These are phyloP conservation scores for Cyclophora albipunctata DNA, from an alignment of 2,888 invertebrate genomes.

Conservation along the genomic window DNA sequence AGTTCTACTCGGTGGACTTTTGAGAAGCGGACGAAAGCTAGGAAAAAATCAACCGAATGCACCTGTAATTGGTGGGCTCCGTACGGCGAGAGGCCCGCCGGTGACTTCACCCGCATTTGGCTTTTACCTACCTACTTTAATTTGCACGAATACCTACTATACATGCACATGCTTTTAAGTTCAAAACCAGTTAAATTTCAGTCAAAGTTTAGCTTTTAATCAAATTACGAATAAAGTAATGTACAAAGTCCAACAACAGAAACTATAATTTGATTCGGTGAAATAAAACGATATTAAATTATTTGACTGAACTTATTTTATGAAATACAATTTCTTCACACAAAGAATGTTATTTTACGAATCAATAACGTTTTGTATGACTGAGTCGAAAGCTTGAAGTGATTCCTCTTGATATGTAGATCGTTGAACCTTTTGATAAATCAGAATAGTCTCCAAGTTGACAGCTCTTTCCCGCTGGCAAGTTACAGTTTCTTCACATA, in stretches of 20 bases:
- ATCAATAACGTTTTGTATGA: slow-evolving; percentile 41
- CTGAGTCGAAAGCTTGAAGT: slow-evolving; percentile 18
- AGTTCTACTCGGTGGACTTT: no score
- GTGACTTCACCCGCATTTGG: slow-evolving; percentile 14
- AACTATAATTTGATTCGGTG: no score
- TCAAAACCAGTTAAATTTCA: no score
- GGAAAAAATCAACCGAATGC: slow-evolving; percentile 33
- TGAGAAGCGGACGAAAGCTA: slow-evolving; percentile 9
- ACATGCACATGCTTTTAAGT: no score
- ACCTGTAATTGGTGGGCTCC: slow-evolving; percentile 44
- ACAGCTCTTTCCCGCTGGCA: slow-evolving; percentile 16
- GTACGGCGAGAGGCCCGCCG: slow-evolving; percentile 17
- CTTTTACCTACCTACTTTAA: slow-evolving; percentile 5
- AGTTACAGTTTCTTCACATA: slow-evolving; percentile 19
- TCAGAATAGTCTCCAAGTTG: slow-evolving; percentile 41
- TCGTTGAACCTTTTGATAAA: slow-evolving; percentile 34
- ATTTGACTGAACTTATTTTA: slow-evolving; percentile 7
- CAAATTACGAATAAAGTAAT: no score
- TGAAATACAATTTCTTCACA: no score
- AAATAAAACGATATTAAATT: slow-evolving; percentile 10
- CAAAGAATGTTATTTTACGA: slow-evolving; percentile 15
- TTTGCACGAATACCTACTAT: no score
- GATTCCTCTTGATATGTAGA: slow-evolving; percentile 12
- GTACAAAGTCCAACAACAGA: no score
- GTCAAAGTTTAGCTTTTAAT: background rate